phyloP scores from a whole-genome alignment of 2,797 vertebrate genomes.

The Myotis daubentonii region DNA sequence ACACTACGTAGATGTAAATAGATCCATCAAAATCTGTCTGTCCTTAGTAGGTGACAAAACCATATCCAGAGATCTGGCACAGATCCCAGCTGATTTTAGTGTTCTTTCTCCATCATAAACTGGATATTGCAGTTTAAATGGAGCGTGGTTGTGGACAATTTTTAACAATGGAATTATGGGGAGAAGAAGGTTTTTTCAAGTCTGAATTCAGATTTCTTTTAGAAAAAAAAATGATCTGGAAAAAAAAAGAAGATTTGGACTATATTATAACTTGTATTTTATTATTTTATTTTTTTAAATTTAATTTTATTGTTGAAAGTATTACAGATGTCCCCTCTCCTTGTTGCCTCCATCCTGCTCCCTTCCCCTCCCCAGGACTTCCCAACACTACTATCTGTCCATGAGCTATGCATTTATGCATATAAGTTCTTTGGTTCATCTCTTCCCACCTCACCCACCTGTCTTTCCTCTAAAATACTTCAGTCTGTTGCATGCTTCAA shows the following conservation, averaged over 20 bases:
- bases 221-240: background rate
- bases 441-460: too few relatives aligned
- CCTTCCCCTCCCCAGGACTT: too few relatives aligned
- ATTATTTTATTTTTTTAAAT: background rate
- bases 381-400: too few relatives aligned
- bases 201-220: conserved; percentile 32
- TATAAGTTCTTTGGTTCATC: too few relatives aligned
- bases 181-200: background rate
- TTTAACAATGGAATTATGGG: background rate
- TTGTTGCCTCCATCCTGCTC: too few relatives aligned
- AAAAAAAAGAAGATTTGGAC: background rate
- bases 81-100: background rate
- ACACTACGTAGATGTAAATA: conserved; percentile 19
- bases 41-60: conserved; percentile 38
- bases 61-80: background rate
- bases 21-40: conserved; percentile 11
- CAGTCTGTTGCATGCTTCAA: too few relatives aligned
- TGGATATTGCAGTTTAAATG: background rate
- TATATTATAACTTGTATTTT: background rate
- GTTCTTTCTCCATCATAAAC: background rate
- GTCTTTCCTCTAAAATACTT: too few relatives aligned
- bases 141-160: background rate
- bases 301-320: too few relatives aligned
- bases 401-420: too few relatives aligned
- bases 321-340: too few relatives aligned